A percentile compares a stretch with the other conserved stretches of the same genome.
phyloP scores from a whole-genome alignment of 1,140 invertebrate genomes.

The Philotrypesis tridentata region DNA sequence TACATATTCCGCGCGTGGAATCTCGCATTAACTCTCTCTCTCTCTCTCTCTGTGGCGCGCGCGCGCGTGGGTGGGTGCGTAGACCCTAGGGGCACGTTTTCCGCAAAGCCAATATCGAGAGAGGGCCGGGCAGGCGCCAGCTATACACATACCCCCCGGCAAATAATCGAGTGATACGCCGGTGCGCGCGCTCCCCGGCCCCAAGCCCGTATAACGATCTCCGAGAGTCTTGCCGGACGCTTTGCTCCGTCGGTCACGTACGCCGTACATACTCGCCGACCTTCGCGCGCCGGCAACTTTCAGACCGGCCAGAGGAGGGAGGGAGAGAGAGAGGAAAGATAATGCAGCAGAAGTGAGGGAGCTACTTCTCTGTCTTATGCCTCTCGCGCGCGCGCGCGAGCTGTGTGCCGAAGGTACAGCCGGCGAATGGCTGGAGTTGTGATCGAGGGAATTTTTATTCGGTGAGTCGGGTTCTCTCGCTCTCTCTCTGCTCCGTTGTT shows the following conservation, averaged over 20 bases:
- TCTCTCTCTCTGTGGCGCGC: no score
- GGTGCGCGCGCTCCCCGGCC: not conserved
- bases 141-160: constrained; percentile 22
- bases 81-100: constrained; percentile 41
- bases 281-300: not conserved
- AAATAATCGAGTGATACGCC: constrained; percentile 48
- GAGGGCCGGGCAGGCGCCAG: not conserved
- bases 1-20: constrained; percentile 40
- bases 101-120: constrained; percentile 46
- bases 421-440: not conserved
- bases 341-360: not conserved
- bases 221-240: not conserved
- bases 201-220: constrained; percentile 43
- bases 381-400: no score
- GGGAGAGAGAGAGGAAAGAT: not conserved
- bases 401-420: not conserved
- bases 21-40: constrained; percentile 41
- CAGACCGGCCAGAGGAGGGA: not conserved
- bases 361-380: not conserved
- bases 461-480: not conserved
- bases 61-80: not conserved
- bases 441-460: not conserved
- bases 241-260: not conserved
- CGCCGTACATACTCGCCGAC: not conserved
- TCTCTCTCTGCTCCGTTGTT: not conserved